Evolutionary conservation across 2,113 vertebrate genomes (phyloP).

Genomic region (Hypocryptadius cinnamomeus): DNA sequence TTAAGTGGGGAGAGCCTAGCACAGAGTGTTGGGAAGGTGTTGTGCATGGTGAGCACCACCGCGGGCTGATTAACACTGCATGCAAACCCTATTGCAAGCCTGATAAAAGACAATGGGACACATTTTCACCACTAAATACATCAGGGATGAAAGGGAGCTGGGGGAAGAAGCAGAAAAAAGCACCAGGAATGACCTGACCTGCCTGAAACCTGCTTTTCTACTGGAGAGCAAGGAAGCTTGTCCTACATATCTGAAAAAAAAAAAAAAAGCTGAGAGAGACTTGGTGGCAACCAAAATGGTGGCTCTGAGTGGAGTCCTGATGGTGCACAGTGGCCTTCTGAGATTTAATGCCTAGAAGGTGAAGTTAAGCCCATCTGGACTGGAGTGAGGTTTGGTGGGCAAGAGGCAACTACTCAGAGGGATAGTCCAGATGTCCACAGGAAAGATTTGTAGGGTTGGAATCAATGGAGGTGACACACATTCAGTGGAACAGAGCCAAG

Average conservation of each 20-base stretch:
- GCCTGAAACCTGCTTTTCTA: background rate
- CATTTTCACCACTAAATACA: background rate
- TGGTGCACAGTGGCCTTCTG: background rate
- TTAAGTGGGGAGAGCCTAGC: background rate
- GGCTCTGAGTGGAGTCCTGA: background rate
- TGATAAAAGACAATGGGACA: conserved; percentile 40
- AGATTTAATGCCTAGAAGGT: background rate
- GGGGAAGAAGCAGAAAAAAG: background rate
- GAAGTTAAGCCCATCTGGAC: background rate
- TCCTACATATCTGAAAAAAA: background rate
- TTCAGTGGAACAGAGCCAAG: background rate
- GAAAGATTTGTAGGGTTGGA: background rate
- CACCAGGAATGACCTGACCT: background rate
- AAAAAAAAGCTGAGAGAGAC: background rate
- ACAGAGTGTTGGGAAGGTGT: background rate
- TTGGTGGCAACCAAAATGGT: rapidly evolving
- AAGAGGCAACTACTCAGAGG: background rate
- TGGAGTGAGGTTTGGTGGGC: background rate
- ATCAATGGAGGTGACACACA: background rate
- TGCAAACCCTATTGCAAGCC: background rate
- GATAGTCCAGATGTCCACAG: background rate
- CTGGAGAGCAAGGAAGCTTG: rapidly evolving
- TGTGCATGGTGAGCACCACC: background rate
- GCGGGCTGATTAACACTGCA: background rate
- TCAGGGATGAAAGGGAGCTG: conserved; percentile 18